Base-by-base conservation (phyloP, 2,888 invertebrate genomes). In the Miltochrista miniata region DNA sequence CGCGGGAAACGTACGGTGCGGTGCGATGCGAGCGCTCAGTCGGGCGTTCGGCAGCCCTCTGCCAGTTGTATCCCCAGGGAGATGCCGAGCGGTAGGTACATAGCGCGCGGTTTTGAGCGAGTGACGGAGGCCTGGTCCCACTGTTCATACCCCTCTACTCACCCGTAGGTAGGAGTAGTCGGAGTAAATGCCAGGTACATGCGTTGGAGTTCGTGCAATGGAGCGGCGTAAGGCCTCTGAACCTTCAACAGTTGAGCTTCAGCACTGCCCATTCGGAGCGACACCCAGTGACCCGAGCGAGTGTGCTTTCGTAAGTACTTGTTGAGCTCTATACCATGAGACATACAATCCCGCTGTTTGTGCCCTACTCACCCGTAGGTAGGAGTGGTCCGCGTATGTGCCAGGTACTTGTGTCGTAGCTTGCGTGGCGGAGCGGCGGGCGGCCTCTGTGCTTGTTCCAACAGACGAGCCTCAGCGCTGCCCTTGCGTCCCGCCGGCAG, bases 161-260 rank as follows among this genome's bases (percentile, higher is more conserved):
- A 95, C 96, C 98, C 98, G 86, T 97, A 98, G 83, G 96, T 97
- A 12, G 96, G 97, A 63, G 98, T 92, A 4, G 97, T 96, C 93
- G 98, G 96, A 68, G 97, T 97, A 78, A 98, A 96, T 70, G 97
- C 96, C 60, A 98, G 92, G 90, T 98, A 98, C 80, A 97, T 97
- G 73, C 96, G 93, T 68, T 98, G 95, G 53, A 98, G 93, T 78
- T 97, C 97, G 52, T 96, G 90, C 5, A 96, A 95, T 45, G 97
- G 96, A 44, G 96, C 95, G 46, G 94, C 95, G 31, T 97, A 96
- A 59, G 98, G 96, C 24, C 96, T 92, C 81, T 97, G 96, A 69
- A 96, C 97, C 73, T 98, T 97, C 72, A 98, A 89, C 39, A 98
- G 93, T 47, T 95, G 93, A 10, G 97, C 96, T 85, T 98, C 97